Percentiles rank a stretch among this genome's conserved stretches.
phyloP scores from a whole-genome alignment of 2,797 vertebrate species.

The Phrynocephalus vlangalii region DNA sequence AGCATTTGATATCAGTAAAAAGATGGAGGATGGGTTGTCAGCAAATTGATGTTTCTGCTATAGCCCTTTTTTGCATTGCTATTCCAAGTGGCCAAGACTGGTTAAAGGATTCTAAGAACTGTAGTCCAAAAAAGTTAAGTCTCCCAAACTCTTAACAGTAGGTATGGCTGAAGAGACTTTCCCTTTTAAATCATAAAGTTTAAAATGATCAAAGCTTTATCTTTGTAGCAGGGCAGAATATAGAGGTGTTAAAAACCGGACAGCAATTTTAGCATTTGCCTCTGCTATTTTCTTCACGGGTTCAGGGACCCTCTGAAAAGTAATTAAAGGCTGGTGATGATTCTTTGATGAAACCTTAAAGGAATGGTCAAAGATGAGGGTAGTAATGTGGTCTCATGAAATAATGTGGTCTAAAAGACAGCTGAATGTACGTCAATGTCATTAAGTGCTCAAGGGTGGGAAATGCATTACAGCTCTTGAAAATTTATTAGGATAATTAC shows the following conservation, averaged over 20 bases:
- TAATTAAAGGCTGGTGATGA: neutral
- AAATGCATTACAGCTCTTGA: conserved; percentile 36
- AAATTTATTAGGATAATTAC: conserved; percentile 51
- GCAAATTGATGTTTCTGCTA: too few relatives aligned
- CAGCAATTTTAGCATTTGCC: neutral
- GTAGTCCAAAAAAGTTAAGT: too few relatives aligned
- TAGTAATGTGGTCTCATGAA: neutral
- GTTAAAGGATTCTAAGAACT: too few relatives aligned
- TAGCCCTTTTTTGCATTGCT: too few relatives aligned
- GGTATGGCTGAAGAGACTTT: too few relatives aligned
- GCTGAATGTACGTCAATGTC: neutral
- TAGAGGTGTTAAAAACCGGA: neutral
- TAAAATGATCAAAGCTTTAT: neutral
- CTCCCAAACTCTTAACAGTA: too few relatives aligned
- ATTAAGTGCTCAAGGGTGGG: conserved; percentile 6
- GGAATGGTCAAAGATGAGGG: neutral
- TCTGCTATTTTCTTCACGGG: neutral
- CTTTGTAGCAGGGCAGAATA: neutral
- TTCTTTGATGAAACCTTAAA: neutral
- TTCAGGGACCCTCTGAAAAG: neutral
- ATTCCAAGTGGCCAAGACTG: too few relatives aligned
- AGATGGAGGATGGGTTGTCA: too few relatives aligned
- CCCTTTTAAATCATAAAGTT: too few relatives aligned
- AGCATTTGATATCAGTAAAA: too few relatives aligned
- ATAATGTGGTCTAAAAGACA: neutral